These are phyloP conservation scores for Sinhomidia bicolor DNA, from an alignment of 2,888 invertebrate genomes.

Conservation along the genomic window DNA sequence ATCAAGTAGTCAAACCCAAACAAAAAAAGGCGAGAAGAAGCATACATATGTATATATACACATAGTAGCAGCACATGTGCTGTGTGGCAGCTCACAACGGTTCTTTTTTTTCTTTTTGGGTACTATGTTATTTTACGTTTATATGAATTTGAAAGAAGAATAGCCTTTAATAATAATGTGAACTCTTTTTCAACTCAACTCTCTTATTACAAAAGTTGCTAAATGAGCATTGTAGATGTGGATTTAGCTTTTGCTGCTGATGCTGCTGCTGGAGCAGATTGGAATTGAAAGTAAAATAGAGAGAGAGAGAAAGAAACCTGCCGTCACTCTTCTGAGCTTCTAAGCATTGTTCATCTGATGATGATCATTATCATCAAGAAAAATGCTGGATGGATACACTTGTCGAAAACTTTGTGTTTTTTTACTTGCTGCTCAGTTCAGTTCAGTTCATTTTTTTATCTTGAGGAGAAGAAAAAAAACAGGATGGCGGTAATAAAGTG, in stretches of 20 bases:
- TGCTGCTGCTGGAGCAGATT: too few species aligned
- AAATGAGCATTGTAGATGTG: not conserved
- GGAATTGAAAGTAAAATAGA: too few species aligned
- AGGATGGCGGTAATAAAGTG: not conserved
- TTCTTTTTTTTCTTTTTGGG: too few species aligned
- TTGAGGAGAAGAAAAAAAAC: not conserved
- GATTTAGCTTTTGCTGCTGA: not conserved
- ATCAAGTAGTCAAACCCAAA: not conserved
- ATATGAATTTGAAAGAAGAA: not conserved
- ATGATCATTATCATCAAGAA: constrained; percentile 14
- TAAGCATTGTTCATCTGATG: too few species aligned
- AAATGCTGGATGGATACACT: not conserved
- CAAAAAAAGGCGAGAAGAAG: not conserved
- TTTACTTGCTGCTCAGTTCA: too few species aligned
- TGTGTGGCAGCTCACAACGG: too few species aligned
- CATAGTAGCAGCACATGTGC: not conserved
- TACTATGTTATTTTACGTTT: not conserved
- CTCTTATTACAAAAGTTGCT: constrained; percentile 5
- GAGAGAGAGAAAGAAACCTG: not conserved
- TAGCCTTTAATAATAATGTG: constrained; percentile 14
- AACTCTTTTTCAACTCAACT: constrained; percentile 2
- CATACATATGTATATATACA: too few species aligned
- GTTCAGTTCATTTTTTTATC: not conserved
- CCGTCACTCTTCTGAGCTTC: not conserved
- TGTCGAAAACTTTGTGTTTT: not conserved